Conservation (phyloP, 2,888 invertebrate species). For the Chouioia cunea region DNA sequence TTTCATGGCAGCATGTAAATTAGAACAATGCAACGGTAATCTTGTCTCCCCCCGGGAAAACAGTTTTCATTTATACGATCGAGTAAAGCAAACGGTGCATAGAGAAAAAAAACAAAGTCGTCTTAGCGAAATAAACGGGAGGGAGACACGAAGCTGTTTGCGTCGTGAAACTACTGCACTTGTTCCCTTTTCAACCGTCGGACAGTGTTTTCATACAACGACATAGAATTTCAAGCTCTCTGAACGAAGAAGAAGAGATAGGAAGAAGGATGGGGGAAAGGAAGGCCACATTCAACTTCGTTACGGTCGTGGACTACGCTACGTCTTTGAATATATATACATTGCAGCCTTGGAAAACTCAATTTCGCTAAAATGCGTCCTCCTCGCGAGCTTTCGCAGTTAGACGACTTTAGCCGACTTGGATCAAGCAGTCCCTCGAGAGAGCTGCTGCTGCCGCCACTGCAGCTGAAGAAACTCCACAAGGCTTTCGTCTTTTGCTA, state of each 20-base stretch:
- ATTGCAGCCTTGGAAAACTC: slow-evolving; percentile 53
- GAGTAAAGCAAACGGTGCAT: slow-evolving; percentile 30
- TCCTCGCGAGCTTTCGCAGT: slow-evolving; percentile 46
- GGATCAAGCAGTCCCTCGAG: slow-evolving; percentile 40
- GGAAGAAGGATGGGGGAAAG: slow-evolving; percentile 13
- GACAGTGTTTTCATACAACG: slow-evolving; percentile 36
- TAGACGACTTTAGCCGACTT: slow-evolving; percentile 49
- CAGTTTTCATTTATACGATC: slow-evolving; percentile 44
- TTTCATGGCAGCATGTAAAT: slow-evolving; percentile 19
- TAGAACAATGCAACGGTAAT: slow-evolving; percentile 32
- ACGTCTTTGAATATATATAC: slow-evolving; percentile 44
- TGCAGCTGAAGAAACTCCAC: slow-evolving; percentile 42
- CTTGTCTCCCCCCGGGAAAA: slow-evolving; percentile 8
- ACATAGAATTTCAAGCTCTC: slow-evolving; percentile 4
- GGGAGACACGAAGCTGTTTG: slow-evolving; percentile 37
- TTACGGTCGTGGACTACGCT: slow-evolving; percentile 50
- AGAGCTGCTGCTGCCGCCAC: slow-evolving; percentile 21
- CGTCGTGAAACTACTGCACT: slow-evolving; percentile 42
- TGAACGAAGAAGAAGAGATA: slow-evolving; percentile 3
- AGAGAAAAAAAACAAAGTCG: slow-evolving; percentile 36
- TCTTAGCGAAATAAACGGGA: slow-evolving; percentile 37
- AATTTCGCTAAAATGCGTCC: slow-evolving; percentile 63
- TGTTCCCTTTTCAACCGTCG: slow-evolving; percentile 31
- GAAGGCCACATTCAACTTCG: slow-evolving; percentile 44
- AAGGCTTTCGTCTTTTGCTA: slow-evolving; percentile 29